Evolutionary conservation across 2,113 vertebrate species (phyloP), one percentile per base, ranked within the genome.

Genomic region (Hiodon tergisus): DNA sequence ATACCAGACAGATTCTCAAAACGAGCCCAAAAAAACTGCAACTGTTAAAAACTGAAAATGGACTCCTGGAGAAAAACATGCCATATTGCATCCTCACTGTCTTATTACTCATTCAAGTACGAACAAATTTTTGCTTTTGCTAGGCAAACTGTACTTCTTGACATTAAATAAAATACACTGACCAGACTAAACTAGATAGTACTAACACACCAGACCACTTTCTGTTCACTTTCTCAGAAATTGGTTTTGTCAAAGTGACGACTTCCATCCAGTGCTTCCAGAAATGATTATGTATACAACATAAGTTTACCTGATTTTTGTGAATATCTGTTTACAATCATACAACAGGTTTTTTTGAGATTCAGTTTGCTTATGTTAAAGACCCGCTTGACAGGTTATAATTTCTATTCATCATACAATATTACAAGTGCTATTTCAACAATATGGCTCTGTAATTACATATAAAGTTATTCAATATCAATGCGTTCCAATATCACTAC

Each of bases 381-480:
- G 8, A 67, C 31, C 53, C 73, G 11, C 17, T n/a, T 55, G 10
- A 13, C 6, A 51, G 72, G 50, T 51, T 54, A 3, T n/a, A 10
- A 58, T 67, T 75, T 68, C 63, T 75, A 54, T 65, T 67, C 55
- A 75, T 62, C 61, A 62, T 62, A 75, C 63, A 75, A n/a, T 68
- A 65, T 65, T n/a, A 31, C 48, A 63, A 61, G 55, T 62, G 72
- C 51, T 66, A 71, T 71, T 71, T 58, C 50, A 47, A n/a, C 47
- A 67, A 11, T 68, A 75, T 50, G 73, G 73, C 73, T 75, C 63
- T 48, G 62, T 7, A 75, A 17, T 75, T 67, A 75, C 55, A 74
- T 46, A 57, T 9, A 74, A 11, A 66, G 3, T 3, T 54, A 68
- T 75, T 57, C 16, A 67, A 66, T 62, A 62, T 6, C n/a, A 67